A percentile compares a stretch with the other conserved stretches of the same genome.
These are phyloP conservation scores for Neocrepidodera transversa DNA, from an alignment of 2,888 invertebrate species.

Conservation along the genomic window DNA sequence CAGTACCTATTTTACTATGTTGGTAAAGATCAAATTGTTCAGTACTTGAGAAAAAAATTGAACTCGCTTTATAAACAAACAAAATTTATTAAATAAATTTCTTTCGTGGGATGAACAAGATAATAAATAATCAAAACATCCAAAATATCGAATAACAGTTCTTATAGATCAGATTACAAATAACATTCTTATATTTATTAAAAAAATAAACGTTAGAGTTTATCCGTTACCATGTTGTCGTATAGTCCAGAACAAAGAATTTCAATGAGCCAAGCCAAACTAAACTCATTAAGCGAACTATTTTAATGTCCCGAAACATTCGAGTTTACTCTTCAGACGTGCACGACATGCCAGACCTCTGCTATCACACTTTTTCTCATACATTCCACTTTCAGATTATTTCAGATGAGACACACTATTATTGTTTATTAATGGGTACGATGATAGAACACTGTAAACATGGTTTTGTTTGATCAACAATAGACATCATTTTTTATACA, in stretches of 20 bases:
- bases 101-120: neutral
- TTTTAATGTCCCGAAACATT: conserved; percentile 8
- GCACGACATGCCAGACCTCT: conserved; percentile 3
- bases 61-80: no score
- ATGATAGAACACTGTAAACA: neutral
- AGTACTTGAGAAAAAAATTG: no score
- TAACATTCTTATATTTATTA: neutral
- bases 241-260: conserved; percentile 7
- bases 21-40: no score
- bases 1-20: no score
- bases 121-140: neutral
- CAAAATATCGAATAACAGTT: neutral
- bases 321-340: conserved; percentile 2
- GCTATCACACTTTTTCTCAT: conserved; percentile 4
- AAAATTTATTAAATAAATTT: no score
- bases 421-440: neutral
- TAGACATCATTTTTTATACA: no score
- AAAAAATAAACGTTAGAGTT: neutral
- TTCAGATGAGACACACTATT: neutral
- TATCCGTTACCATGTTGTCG: neutral
- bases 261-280: neutral
- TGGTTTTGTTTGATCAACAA: no score
- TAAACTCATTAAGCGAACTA: conserved; percentile 2
- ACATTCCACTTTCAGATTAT: neutral
- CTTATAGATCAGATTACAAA: no score